phyloP scores from a whole-genome alignment of 2,888 invertebrate genomes.

The Acanthosoma haemorrhoidale region DNA sequence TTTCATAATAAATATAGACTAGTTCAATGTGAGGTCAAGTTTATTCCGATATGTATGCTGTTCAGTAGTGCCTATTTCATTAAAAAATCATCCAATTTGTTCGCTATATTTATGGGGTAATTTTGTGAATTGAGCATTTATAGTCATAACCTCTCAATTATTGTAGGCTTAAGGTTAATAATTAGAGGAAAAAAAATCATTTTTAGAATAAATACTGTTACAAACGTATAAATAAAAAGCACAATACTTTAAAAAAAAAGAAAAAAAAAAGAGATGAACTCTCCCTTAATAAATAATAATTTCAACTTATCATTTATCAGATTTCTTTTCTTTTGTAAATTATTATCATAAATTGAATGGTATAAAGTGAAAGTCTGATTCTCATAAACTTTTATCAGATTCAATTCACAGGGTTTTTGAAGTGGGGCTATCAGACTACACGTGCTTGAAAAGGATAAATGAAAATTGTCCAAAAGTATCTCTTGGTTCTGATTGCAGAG shows the following conservation, averaged over 20 bases:
- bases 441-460: not conserved
- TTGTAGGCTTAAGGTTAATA: conserved; percentile 16
- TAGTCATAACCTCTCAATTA: conserved; percentile 27
- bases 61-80: conserved; percentile 30
- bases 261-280: not conserved
- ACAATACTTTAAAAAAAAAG: conserved; percentile 7
- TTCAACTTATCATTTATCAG: no score
- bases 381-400: not conserved
- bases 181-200: not conserved
- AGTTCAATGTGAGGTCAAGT: conserved; percentile 11
- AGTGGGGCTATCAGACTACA: not conserved
- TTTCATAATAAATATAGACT: conserved; percentile 3
- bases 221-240: conserved; percentile 10
- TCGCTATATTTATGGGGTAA: conserved; percentile 27
- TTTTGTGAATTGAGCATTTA: conserved; percentile 30
- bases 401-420: conserved; percentile 5
- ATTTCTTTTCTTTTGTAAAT: no score
- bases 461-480: not conserved
- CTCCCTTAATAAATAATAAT: not conserved
- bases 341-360: no score
- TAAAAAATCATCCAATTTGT: conserved; percentile 26
- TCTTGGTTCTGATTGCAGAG: no score
- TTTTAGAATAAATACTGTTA: conserved; percentile 11
- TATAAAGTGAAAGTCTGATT: not conserved
- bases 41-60: conserved; percentile 26